A percentile compares a stretch with the other conserved stretches of the same genome.
Conservation (phyloP, 2,888 invertebrate species). For the Phlogophora meticulosa region DNA sequence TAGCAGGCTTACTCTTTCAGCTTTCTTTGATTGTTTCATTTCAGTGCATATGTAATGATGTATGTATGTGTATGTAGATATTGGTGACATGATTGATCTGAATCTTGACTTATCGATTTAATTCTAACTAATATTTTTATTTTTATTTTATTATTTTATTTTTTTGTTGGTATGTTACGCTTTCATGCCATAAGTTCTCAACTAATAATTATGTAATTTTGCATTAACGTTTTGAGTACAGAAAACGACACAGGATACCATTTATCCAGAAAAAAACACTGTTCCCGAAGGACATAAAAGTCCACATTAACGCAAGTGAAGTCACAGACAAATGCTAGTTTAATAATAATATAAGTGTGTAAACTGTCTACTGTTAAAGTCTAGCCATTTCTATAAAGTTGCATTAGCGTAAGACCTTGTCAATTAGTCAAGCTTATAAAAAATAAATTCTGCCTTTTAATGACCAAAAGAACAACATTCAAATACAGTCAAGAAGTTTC, state of each 20-base stretch:
- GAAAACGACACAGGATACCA: too few species aligned
- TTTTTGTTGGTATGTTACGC: too few species aligned
- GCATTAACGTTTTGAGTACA: too few species aligned
- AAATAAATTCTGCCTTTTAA: conserved; percentile 24
- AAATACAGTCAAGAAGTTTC: conserved; percentile 38
- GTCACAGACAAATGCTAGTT: too few species aligned
- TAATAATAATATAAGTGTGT: background rate
- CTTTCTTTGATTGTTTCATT: background rate
- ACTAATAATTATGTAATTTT: too few species aligned
- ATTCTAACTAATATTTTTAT: too few species aligned
- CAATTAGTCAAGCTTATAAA: conserved; percentile 17
- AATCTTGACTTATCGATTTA: background rate
- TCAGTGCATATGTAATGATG: background rate
- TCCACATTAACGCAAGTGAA: too few species aligned
- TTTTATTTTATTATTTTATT: too few species aligned
- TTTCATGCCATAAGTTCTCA: too few species aligned
- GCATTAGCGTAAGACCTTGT: conserved; percentile 4
- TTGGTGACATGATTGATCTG: background rate
- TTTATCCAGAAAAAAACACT: too few species aligned
- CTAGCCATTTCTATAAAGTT: background rate
- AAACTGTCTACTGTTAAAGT: background rate
- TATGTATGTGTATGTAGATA: background rate
- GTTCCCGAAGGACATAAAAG: too few species aligned
- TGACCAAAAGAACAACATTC: conserved; percentile 28
- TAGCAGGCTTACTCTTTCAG: background rate